Evolutionary conservation across 2,888 invertebrate species (phyloP), one percentile per base, ranked within the genome.

Genomic region (Limnephilus marmoratus): DNA sequence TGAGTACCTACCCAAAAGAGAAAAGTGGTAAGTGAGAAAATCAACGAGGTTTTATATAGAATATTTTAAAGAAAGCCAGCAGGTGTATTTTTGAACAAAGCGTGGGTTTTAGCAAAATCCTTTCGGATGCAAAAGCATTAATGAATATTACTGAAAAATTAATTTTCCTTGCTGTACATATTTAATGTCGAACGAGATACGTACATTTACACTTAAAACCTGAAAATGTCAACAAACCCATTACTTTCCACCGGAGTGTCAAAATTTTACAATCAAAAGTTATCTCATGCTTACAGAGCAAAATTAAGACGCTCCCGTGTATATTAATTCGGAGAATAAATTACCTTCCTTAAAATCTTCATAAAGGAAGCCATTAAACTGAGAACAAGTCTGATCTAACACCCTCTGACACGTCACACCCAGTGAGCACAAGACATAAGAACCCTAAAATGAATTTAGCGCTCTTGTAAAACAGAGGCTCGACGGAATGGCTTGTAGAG

Each of bases 401-500:
- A 81, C 90, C 90, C 83, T 49, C 34, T 83, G 37, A 81, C 82
- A 34, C 82, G 91, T 91, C 91, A 91, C 91, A 49, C 92, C 13
- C 31, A 29, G 31, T 31, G 82, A 81, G 53, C 81, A 49, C 41
- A 45, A 88, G 87, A 29, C 53, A 88, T 83, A 83, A 90, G 88
- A 90, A 85, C 81, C 91, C 87, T 92, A 85, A 91, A 90, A 85
- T 90, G 90, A 91, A 92, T 92, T 92, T 82, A 87, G 81, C 49
- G n/a, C 37, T 34, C 53, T n/a, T 91, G 82, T 90, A 83, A 83
- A 49, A 83, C 90, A 83, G 90, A 83, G 34, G n/a, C 29, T 81
- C 31, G 86, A 86, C 81, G 41, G 37, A 91, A 91, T 41, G 31
- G 68, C 89, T 81, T 90, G 82, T 90, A 29, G 86, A 37, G 85